phyloP scores from a whole-genome alignment of 2,113 vertebrate species.

The Channa maculata region DNA sequence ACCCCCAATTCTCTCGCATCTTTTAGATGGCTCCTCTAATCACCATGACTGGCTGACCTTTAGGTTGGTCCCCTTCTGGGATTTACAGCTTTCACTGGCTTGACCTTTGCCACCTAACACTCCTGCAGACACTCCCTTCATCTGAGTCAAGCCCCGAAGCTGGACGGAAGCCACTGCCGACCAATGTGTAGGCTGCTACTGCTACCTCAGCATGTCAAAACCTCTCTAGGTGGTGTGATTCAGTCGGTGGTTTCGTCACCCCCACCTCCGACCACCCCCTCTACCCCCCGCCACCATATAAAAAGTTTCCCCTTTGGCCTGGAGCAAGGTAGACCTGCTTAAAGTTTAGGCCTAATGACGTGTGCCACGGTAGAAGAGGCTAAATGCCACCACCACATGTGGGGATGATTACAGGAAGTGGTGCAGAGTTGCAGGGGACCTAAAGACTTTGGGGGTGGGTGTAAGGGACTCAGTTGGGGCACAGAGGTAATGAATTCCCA shows the following conservation, averaged over 20 bases:
- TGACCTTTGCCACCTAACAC: slow-evolving; percentile 75
- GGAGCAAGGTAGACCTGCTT: slow-evolving; percentile 77
- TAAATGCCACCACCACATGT: slow-evolving; percentile 82
- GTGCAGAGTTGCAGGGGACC: slow-evolving; percentile 76
- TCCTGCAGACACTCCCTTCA: slow-evolving; percentile 75
- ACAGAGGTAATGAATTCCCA: slow-evolving; percentile 75
- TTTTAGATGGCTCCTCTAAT: slow-evolving; percentile 74
- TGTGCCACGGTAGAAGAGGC: slow-evolving; percentile 76
- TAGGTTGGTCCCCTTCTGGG: slow-evolving; percentile 74
- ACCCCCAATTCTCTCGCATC: slow-evolving; percentile 74
- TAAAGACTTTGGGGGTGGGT: slow-evolving; percentile 47
- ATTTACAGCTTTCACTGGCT: slow-evolving; percentile 82
- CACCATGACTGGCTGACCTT: slow-evolving; percentile 79
- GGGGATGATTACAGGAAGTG: slow-evolving; percentile 84
- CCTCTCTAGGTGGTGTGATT: slow-evolving; percentile 80
- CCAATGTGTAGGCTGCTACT: slow-evolving; percentile 55
- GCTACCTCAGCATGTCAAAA: slow-evolving; percentile 77
- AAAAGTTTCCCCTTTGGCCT: slow-evolving; percentile 76
- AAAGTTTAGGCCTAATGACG: slow-evolving; percentile 81
- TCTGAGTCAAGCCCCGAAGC: slow-evolving; percentile 54
- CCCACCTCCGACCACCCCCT: slow-evolving; percentile 59
- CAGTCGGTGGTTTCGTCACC: slow-evolving; percentile 75
- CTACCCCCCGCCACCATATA: slow-evolving; percentile 64
- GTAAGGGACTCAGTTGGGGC: slow-evolving; percentile 60
- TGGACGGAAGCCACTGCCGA: slow-evolving; percentile 51